Conservation (phyloP, 2,113 vertebrate genomes). For the Ibidorhyncha struthersii region DNA sequence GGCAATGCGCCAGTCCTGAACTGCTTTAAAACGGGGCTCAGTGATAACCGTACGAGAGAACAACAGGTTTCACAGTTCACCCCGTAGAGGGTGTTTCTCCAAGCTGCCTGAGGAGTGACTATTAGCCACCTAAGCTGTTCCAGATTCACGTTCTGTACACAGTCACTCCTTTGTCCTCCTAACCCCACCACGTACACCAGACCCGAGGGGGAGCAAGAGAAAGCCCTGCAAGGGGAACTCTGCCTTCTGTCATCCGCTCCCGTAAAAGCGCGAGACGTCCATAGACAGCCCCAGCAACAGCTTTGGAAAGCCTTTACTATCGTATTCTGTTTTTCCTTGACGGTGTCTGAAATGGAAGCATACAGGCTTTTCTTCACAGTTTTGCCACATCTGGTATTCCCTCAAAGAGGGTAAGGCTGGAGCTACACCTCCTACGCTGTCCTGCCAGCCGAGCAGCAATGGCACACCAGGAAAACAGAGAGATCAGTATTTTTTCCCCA, state of each 20-base stretch:
- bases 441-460: not conserved
- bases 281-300: not conserved
- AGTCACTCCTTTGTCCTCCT: conserved; percentile 17
- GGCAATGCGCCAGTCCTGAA: not conserved
- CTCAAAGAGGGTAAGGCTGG: not conserved
- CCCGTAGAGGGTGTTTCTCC: not conserved
- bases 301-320: not conserved
- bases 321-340: not conserved
- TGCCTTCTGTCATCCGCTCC: not conserved
- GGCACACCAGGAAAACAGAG: not conserved
- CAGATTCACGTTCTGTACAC: not conserved
- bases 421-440: not conserved
- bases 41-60: accelerated
- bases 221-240: not conserved
- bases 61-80: not conserved
- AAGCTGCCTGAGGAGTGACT: not conserved
- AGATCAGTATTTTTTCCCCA: not conserved
- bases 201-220: not conserved
- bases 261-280: not conserved
- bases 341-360: not conserved
- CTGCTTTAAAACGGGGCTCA: not conserved
- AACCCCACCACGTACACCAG: not conserved
- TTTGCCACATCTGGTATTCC: not conserved
- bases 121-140: conserved; percentile 6
- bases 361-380: not conserved